Evolutionary conservation across 2,888 invertebrate genomes (phyloP).

Genomic region (Stenurella melanura): DNA sequence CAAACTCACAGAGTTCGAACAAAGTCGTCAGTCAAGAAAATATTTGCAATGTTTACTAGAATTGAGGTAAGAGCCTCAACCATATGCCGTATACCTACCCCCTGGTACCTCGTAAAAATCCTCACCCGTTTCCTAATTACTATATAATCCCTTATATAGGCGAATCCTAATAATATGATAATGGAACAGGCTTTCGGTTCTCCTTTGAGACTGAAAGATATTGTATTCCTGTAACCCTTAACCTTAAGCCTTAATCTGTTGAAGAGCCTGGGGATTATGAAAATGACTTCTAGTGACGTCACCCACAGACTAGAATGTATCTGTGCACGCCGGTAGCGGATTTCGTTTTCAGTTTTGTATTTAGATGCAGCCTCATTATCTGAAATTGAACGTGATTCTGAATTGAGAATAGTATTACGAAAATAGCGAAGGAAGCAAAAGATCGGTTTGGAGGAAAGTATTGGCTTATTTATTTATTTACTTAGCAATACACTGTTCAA

Average conservation of each 20-base stretch:
- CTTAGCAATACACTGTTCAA: no score
- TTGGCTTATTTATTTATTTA: no score
- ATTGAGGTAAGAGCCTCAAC: no score
- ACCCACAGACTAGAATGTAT: not conserved
- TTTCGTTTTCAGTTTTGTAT: not conserved
- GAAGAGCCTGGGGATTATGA: conserved; percentile 24
- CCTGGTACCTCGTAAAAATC: not conserved
- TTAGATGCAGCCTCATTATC: conserved; percentile 3
- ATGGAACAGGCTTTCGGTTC: conserved; percentile 31
- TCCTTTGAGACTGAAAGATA: conserved; percentile 27
- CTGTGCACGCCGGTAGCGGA: not conserved
- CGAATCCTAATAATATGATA: conserved; percentile 25
- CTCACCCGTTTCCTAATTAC: conserved; percentile 10
- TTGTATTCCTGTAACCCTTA: conserved; percentile 23
- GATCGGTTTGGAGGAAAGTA: not conserved
- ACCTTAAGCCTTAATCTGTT: conserved; percentile 27
- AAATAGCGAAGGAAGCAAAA: not conserved
- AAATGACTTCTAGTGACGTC: conserved; percentile 25
- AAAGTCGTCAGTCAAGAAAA: no score
- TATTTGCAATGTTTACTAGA: no score
- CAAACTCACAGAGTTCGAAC: no score
- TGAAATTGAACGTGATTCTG: not conserved
- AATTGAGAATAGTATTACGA: not conserved
- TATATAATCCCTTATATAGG: conserved; percentile 15
- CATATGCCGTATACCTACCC: not conserved